Conservation (phyloP, 2,888 invertebrate genomes). For the Sclerodermus sp. region DNA sequence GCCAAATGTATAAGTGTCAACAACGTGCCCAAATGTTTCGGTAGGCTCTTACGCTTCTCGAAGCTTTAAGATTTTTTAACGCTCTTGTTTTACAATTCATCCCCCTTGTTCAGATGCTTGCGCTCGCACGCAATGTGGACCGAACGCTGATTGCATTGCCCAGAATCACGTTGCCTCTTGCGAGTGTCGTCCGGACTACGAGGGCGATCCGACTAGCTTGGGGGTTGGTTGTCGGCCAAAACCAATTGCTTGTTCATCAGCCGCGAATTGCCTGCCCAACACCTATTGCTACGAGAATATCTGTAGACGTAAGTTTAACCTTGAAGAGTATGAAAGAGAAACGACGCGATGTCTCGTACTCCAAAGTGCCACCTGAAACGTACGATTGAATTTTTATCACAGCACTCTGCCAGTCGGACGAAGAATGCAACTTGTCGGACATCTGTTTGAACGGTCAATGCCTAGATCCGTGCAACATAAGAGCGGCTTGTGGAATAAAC, state of each 20-base stretch:
- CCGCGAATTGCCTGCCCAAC: constrained; percentile 74
- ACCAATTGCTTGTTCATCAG: constrained; percentile 71
- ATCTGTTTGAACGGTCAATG: constrained; percentile 83
- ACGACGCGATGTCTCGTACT: no score
- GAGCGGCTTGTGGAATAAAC: constrained; percentile 81
- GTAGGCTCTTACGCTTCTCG: constrained; percentile 43
- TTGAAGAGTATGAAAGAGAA: no score
- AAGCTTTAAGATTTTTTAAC: background rate
- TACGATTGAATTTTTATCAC: constrained; percentile 8
- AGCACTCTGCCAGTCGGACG: constrained; percentile 78
- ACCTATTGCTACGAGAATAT: constrained; percentile 80
- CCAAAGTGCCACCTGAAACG: no score
- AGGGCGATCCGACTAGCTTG: constrained; percentile 74
- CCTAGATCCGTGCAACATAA: constrained; percentile 74
- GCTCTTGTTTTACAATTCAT: background rate
- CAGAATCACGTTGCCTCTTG: constrained; percentile 77
- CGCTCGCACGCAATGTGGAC: constrained; percentile 75
- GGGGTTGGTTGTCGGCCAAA: constrained; percentile 74
- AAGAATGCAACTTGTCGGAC: constrained; percentile 78
- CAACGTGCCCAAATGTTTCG: constrained; percentile 78
- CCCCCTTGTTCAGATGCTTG: constrained; percentile 68
- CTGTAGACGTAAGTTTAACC: constrained; percentile 73
- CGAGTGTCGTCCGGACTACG: constrained; percentile 76
- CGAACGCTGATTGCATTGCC: constrained; percentile 81
- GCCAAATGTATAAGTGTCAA: constrained; percentile 76